Percentiles rank a stretch among this genome's conserved stretches.
These are phyloP conservation scores for Olivierus martensii DNA, from an alignment of 1,140 invertebrate genomes.

Conservation along the genomic window DNA sequence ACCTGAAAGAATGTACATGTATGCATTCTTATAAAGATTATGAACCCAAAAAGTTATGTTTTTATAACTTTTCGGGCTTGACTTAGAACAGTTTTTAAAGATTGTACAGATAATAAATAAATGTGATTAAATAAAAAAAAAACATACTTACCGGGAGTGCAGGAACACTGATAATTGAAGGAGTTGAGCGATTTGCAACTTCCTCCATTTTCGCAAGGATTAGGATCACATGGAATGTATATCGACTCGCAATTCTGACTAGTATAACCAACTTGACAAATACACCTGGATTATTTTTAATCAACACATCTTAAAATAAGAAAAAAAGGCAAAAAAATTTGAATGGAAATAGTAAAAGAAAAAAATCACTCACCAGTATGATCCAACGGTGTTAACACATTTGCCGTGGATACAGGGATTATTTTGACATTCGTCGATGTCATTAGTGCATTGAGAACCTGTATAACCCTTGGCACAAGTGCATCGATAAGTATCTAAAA, in stretches of 20 bases:
- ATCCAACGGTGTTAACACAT: constrained; percentile 16
- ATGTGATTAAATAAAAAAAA: too few relatives aligned
- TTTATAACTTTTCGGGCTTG: too few relatives aligned
- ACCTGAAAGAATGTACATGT: too few relatives aligned
- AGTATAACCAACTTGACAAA: constrained; percentile 73
- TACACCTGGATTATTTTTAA: constrained; percentile 42
- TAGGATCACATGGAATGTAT: constrained; percentile 79
- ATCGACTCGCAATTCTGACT: constrained; percentile 77
- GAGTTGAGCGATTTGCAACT: constrained; percentile 56
- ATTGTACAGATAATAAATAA: too few relatives aligned
- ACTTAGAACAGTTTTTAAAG: too few relatives aligned
- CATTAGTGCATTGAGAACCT: constrained; percentile 76
- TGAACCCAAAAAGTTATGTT: too few relatives aligned
- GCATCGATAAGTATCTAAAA: constrained; percentile 40
- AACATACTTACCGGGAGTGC: constrained; percentile 45
- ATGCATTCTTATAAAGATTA: too few relatives aligned
- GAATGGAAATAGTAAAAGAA: too few relatives aligned
- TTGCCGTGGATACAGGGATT: constrained; percentile 32
- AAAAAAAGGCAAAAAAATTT: too few relatives aligned
- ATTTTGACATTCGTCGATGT: constrained; percentile 92
- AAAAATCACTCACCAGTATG: constrained; percentile 11
- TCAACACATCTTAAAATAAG: too few relatives aligned
- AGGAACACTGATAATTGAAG: constrained; percentile 68
- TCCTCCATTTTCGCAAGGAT: constrained; percentile 77
- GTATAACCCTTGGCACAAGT: constrained; percentile 85